These are phyloP conservation scores for Nothoprocta perdicaria DNA, from an alignment of 2,113 vertebrate genomes.

Conservation along the genomic window DNA sequence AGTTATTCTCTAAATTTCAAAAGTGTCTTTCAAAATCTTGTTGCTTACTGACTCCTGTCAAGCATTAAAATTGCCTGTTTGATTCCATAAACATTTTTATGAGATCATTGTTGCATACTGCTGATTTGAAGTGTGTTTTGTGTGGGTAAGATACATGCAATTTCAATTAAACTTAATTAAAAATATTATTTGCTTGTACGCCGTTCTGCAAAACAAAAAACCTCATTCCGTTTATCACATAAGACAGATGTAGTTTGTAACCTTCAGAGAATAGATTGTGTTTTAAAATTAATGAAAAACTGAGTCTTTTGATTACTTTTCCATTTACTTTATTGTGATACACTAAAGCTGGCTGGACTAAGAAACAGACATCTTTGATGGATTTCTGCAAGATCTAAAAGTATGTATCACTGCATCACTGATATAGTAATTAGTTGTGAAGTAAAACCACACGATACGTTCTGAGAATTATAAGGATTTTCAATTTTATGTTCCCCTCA, in stretches of 20 bases:
- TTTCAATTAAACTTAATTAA: neutral
- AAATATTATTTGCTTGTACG: neutral
- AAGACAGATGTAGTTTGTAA: fast-evolving
- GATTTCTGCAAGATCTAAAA: neutral
- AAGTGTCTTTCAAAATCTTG: neutral
- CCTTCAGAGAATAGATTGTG: neutral
- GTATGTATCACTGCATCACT: neutral
- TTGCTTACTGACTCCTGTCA: neutral
- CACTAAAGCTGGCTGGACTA: neutral
- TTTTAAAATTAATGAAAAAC: neutral
- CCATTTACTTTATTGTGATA: neutral
- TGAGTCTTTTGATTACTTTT: neutral
- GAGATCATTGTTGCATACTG: neutral
- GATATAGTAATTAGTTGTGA: neutral
- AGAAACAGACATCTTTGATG: neutral
- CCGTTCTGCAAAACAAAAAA: neutral
- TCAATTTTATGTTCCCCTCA: neutral
- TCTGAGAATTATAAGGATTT: neutral
- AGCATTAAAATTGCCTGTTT: neutral
- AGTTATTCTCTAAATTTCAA: neutral
- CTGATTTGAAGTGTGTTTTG: neutral
- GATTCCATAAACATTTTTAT: neutral
- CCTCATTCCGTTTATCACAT: fast-evolving
- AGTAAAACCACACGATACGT: neutral
- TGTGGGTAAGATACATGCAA: fast-evolving